Percentiles rank a stretch among this genome's conserved stretches.
Conservation (phyloP, 2,888 invertebrate genomes). For the Tortricodes alternella region DNA sequence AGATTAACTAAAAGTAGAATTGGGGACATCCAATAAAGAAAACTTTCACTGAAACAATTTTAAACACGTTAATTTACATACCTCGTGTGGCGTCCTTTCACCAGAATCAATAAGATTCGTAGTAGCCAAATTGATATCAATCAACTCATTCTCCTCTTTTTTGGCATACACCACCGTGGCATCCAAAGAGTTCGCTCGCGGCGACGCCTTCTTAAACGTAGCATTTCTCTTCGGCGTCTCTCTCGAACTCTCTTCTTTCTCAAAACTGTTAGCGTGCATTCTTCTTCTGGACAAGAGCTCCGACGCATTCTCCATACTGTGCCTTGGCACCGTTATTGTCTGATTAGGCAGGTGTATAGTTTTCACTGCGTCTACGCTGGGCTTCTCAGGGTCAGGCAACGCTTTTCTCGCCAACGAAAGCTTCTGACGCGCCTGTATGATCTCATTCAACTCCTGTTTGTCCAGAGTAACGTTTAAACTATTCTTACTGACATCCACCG, state of each 20-base stretch:
- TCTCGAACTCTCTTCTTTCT: slow-evolving; percentile 57
- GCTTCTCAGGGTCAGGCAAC: slow-evolving; percentile 64
- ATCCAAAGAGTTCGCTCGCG: slow-evolving; percentile 60
- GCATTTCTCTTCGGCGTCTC: slow-evolving; percentile 67
- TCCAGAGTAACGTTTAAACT: slow-evolving; percentile 71
- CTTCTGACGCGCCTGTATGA: slow-evolving; percentile 75
- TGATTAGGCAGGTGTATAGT: slow-evolving; percentile 73
- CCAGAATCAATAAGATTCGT: slow-evolving; percentile 63
- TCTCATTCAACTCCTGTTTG: slow-evolving; percentile 75
- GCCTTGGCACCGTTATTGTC: slow-evolving; percentile 68
- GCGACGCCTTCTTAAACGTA: slow-evolving; percentile 67
- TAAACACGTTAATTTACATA: slow-evolving; percentile 36
- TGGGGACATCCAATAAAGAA: neutral
- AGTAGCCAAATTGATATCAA: slow-evolving; percentile 76
- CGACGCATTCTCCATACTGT: slow-evolving; percentile 72
- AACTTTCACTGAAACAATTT: neutral
- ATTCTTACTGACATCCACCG: slow-evolving; percentile 55
- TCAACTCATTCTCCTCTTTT: slow-evolving; percentile 60
- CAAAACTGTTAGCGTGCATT: slow-evolving; percentile 53
- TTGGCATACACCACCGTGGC: slow-evolving; percentile 66
- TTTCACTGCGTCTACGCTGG: slow-evolving; percentile 57
- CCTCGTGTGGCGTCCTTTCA: slow-evolving; percentile 58
- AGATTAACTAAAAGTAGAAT: too few relatives aligned
- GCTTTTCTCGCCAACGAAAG: slow-evolving; percentile 69
- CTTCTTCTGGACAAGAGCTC: slow-evolving; percentile 68